Base-by-base conservation (phyloP, 1,140 invertebrate genomes). In the Epicauta chinensis region DNA sequence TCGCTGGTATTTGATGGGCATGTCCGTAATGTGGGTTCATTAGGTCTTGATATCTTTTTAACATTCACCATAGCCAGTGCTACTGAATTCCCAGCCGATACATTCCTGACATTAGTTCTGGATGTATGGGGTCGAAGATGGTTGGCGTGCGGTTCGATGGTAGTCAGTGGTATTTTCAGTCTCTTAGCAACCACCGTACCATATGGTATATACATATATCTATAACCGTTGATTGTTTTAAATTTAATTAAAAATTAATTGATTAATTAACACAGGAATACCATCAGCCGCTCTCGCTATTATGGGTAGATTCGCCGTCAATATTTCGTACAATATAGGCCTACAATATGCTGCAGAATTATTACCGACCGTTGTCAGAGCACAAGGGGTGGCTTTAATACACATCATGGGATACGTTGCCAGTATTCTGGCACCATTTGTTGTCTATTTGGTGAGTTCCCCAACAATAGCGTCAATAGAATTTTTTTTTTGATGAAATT, bases 301-400 rank as follows among this genome's bases (percentile, higher is more conserved):
- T 57, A 69, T 85, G 11, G 89, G 89, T 1, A 73, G 91, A 16
- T 89, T 93, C 56, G 84, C 83, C 52, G 83, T 92, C 11, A 93
- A 91, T 58, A 89, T 91, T 23, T 87, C 88, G 0, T 92, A 91
- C 67, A 93, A 92, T 66, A 92, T 93, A 44, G 89, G 89, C 0
- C 76, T 93, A 0, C 90, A 93, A 62, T 93, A 91, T 71, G 89
- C 88, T 0, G 88, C 90, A 0, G 90, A 93, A 67, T 69, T 93
- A 0, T 66, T 93, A 9, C 90, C 91, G 1, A 93, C 91, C 0
- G 89, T 91, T 1, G 86, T 93, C 0, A 68, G 90, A 36, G 89
- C 87, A 0, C 88, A 91, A 69, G 89, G 89, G 0, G 80, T 92
- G 0, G 83, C 87, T 11, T 70, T 89, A 0, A 89, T 91, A 43